phyloP scores from a whole-genome alignment of 2,113 vertebrate genomes.

The Callocephalon fimbriatum region DNA sequence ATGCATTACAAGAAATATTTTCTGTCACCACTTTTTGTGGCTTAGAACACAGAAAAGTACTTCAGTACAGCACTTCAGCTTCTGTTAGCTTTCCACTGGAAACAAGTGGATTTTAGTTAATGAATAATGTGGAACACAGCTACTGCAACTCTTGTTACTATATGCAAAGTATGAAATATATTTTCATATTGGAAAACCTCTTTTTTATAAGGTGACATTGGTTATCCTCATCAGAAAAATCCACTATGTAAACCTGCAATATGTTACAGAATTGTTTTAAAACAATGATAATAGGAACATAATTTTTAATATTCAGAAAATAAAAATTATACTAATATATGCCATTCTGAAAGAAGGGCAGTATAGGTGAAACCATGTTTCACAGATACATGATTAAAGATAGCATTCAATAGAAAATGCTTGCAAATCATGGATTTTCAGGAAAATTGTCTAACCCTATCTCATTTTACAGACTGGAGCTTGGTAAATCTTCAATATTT shows the following conservation, averaged over 20 bases:
- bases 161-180: not conserved
- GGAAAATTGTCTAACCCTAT: not conserved
- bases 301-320: not conserved
- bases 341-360: not conserved
- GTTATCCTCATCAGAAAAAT: not conserved
- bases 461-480: not conserved
- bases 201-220: not conserved
- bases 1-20: not conserved
- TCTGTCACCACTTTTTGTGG: not conserved
- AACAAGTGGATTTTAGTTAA: not conserved
- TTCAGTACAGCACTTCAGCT: not conserved
- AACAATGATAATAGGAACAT: not conserved
- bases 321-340: not conserved
- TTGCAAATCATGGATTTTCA: not conserved
- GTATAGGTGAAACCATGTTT: not conserved
- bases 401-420: not conserved
- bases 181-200: too few species aligned
- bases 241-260: not conserved
- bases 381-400: not conserved
- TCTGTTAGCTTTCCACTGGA: not conserved
- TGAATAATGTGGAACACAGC: not conserved
- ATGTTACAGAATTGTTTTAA: not conserved
- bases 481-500: not conserved
- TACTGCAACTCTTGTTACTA: not conserved
- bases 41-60: not conserved